Evolutionary conservation across 2,797 vertebrate genomes (phyloP).

Genomic region (Morelia viridis): DNA sequence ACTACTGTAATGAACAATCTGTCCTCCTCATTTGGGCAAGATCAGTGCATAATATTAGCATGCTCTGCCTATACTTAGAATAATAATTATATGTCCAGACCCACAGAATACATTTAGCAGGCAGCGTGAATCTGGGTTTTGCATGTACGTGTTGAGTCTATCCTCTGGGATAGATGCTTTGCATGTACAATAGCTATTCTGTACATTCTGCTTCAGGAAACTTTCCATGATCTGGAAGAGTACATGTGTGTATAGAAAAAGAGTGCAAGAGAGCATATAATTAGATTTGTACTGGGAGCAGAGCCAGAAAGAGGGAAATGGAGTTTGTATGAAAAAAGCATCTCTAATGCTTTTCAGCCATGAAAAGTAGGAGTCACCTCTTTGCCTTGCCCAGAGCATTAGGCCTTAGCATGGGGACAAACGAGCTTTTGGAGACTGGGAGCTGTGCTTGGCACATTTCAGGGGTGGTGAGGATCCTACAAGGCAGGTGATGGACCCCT

Average conservation of each 20-base stretch:
- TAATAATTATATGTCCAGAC: neutral
- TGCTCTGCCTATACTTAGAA: slow-evolving; percentile 45
- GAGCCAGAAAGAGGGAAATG: neutral
- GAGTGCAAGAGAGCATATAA: neutral
- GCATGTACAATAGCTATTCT: neutral
- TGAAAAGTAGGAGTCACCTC: neutral
- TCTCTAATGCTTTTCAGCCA: neutral
- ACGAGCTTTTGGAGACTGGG: neutral
- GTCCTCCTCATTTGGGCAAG: slow-evolving; percentile 60
- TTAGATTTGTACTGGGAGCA: neutral
- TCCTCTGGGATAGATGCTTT: neutral
- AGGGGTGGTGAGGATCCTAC: neutral
- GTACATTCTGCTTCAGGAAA: neutral
- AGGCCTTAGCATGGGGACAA: neutral
- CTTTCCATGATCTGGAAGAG: neutral
- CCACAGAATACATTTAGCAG: neutral
- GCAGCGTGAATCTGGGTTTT: neutral
- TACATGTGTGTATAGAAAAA: neutral
- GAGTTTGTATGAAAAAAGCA: neutral
- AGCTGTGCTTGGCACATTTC: neutral
- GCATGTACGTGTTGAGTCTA: neutral
- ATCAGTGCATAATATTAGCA: slow-evolving; percentile 53
- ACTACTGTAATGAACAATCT: slow-evolving; percentile 45
- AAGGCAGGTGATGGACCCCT: neutral
- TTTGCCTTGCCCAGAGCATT: neutral